These are phyloP conservation scores for Halichoerus grypus DNA, from an alignment of 2,113 vertebrate genomes.

Conservation along the genomic window DNA sequence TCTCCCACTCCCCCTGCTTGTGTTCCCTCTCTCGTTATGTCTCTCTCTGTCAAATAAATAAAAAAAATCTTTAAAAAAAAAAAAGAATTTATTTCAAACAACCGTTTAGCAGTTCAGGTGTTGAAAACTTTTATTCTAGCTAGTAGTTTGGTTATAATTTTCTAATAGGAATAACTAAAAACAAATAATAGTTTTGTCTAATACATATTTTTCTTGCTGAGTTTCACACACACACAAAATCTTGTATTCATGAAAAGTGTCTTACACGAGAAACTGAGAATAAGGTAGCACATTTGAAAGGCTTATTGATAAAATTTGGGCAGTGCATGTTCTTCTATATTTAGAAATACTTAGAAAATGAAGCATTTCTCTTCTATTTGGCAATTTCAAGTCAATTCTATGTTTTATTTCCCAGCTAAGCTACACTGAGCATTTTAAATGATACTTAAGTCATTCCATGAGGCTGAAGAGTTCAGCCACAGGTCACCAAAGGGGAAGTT, in stretches of 20 bases:
- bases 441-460: constrained; percentile 59
- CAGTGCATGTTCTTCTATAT: neutral
- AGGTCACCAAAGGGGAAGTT: constrained; percentile 64
- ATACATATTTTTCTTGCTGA: constrained; percentile 1
- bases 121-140: neutral
- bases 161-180: constrained; percentile 8
- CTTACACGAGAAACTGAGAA: neutral
- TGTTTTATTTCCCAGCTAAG: constrained; percentile 68
- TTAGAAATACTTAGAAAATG: constrained; percentile 23
- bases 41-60: too few relatives aligned
- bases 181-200: neutral
- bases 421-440: constrained; percentile 70
- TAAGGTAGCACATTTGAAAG: neutral
- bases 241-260: neutral
- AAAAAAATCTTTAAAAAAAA: too few relatives aligned
- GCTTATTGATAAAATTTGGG: neutral
- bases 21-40: too few relatives aligned
- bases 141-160: constrained; percentile 51
- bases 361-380: constrained; percentile 73
- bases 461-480: constrained; percentile 64
- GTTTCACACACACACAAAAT: neutral
- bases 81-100: neutral
- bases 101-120: neutral
- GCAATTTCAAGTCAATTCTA: constrained; percentile 68
- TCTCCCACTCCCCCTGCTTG: too few relatives aligned